Evolutionary conservation across 1,140 invertebrate genomes (phyloP), one percentile per base, ranked within the genome.

Genomic region (Drosophila triauraria): DNA sequence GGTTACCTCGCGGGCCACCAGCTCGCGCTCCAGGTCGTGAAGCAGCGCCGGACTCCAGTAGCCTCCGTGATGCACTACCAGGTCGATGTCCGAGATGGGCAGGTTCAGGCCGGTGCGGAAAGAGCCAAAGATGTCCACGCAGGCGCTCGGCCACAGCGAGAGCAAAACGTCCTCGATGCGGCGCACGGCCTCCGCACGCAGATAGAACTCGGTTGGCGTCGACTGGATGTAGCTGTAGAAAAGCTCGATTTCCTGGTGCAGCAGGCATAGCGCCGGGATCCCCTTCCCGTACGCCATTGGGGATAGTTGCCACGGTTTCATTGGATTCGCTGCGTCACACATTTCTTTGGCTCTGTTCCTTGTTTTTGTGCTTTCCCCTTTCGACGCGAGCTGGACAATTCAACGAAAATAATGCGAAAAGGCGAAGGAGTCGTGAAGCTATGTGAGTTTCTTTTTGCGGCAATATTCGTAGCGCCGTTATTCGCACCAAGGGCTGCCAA

Each of bases 221-320:
- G 70, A 56, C 8, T 58, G 40, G 4, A 87, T 82, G n/a, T 74
- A 86, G 17, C 32, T 59, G 57, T 82, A 87, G 9, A 86, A 87
- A 20, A 80, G 67, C 17, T 86, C 83, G 20, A 86, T 86, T 42
- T 86, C 83, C 27, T 62, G 62, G 35, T 86, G 79, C 27, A 75
- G 47, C 47, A 75, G 50, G 10, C 58, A 35, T 13, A 86, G 48
- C 4, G 75, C 83, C 12, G 56, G 27, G 4, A 77, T 53, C 1
- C 83, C 83, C 15, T 44, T 71, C 9, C 83, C 63, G 42, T 86
- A 87, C 23, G 56, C 27, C 38, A 56, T 69, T 27, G 57, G 53
- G 40, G 50, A 43, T 23, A 80, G 20, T 2, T 62, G 47, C 83
- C 83, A 86, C 2, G 79, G 67, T 46, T 80, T 62, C 1, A 23